These are phyloP conservation scores for Bos javanicus DNA, from an alignment of 2,113 vertebrate species.

Conservation along the genomic window DNA sequence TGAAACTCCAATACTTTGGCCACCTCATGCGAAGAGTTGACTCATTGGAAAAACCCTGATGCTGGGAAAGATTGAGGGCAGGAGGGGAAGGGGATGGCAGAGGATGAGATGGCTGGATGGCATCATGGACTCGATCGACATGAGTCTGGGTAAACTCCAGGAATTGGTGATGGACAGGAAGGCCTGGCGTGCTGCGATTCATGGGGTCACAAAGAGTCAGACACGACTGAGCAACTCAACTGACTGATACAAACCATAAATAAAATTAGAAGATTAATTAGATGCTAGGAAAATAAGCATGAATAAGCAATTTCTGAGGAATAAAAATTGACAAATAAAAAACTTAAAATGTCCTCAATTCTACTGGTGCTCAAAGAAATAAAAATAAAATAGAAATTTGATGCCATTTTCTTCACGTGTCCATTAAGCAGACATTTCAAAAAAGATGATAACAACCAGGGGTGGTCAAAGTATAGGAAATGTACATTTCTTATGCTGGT, in stretches of 20 bases:
- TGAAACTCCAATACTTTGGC: too few species aligned
- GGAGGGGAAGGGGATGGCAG: too few species aligned
- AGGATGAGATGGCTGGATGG: too few species aligned
- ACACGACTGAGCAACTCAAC: neutral
- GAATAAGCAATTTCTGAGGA: neutral
- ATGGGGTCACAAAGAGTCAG: neutral
- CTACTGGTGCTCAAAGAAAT: neutral
- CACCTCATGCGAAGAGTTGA: too few species aligned
- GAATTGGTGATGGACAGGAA: too few species aligned
- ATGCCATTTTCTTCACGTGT: neutral
- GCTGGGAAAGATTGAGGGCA: too few species aligned
- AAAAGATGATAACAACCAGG: neutral
- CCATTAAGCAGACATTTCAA: neutral
- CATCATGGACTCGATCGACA: rapidly evolving
- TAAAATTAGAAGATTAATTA: neutral
- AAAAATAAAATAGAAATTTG: neutral
- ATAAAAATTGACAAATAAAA: neutral
- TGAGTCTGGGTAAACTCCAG: rapidly evolving
- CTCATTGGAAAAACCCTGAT: too few species aligned
- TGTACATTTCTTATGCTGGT: neutral
- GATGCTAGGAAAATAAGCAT: neutral
- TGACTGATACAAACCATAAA: neutral
- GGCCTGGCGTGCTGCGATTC: too few species aligned
- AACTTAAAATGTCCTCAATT: neutral
- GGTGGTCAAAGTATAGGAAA: neutral